These are phyloP conservation scores for Laticauda laticaudata DNA, from an alignment of 2,113 vertebrate species.

Conservation along the genomic window DNA sequence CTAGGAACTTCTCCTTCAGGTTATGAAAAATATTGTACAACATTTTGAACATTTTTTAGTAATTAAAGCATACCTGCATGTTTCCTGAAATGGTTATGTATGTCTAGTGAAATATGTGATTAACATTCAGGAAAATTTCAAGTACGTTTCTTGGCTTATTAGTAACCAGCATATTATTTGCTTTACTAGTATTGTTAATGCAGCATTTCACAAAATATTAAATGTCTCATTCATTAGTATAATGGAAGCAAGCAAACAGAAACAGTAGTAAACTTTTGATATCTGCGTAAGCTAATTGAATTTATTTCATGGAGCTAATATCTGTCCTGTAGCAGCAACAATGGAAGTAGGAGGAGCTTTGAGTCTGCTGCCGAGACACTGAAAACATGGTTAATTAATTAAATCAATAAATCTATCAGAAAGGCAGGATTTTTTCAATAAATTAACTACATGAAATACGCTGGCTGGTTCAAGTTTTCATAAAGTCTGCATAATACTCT, in stretches of 20 bases:
- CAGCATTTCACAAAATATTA: slow-evolving; percentile 40
- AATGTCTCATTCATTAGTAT: slow-evolving; percentile 27
- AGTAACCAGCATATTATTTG: neutral
- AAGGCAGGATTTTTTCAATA: neutral
- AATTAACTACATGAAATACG: neutral
- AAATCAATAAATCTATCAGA: slow-evolving; percentile 36
- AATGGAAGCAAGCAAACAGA: neutral
- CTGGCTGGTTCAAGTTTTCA: neutral
- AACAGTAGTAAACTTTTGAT: neutral
- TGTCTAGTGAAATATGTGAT: slow-evolving; percentile 30
- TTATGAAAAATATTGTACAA: neutral
- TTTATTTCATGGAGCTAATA: neutral
- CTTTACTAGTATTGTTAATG: slow-evolving; percentile 9
- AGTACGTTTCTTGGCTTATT: slow-evolving; percentile 13
- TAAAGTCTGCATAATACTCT: neutral
- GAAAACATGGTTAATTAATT: slow-evolving; percentile 38
- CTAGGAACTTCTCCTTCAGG: neutral
- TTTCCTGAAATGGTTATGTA: slow-evolving; percentile 21
- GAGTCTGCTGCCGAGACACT: neutral
- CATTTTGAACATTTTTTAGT: slow-evolving; percentile 27
- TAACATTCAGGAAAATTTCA: slow-evolving; percentile 28
- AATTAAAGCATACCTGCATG: neutral
- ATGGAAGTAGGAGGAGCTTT: slow-evolving; percentile 9
- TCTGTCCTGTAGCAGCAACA: neutral
- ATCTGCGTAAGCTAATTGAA: neutral